Base-by-base conservation (phyloP, 2,113 vertebrate species). In the Oncorhynchus keta region DNA sequence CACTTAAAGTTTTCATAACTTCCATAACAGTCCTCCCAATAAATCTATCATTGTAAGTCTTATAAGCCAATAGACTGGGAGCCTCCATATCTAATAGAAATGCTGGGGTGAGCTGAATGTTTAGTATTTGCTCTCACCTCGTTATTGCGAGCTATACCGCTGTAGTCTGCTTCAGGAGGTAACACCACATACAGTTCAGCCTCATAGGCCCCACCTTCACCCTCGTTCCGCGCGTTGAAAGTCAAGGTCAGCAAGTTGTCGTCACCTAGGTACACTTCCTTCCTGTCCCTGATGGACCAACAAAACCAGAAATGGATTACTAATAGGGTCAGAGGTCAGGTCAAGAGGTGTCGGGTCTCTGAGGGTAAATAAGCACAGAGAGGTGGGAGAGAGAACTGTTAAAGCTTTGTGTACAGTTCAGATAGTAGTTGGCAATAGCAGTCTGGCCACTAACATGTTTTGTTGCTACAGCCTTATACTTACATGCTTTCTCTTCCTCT, bases 141-240 rank as follows among this genome's bases (percentile, higher is more conserved):
- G 48, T 95, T 95, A 77, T 95, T 94, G 69, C 96, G 94, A 59
- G 95, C 90, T 1, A 97, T 94, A 24, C 96, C 96, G 2, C 92
- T 95, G 86, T 97, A 98, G 82, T 97, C 95, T 0, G 95, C 95
- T 77, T 97, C 96, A 0, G 94, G 90, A 26, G 96, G 96, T 55
- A 96, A 86, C 0, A 93, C 92, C 79, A 97, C 95, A 0, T 95
- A 91, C 20, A 98, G 93, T 84, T 98, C 96, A 0, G 96, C 95
- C 77, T 98, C 96, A 0, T 97, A 98, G 0, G 96, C 96, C 0
- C 96, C 96, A 0, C 96, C 96, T 85, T 96, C 95, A 0, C 96
- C 96, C 70, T 93, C 89, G 4, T 98, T 97, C 85, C 89, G 87
- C 30, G 96, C 96, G 0, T 95, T 95, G 88, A 97, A 96, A 32